Base-by-base conservation (phyloP, 2,797 vertebrate genomes). In the Halcyon badia region DNA sequence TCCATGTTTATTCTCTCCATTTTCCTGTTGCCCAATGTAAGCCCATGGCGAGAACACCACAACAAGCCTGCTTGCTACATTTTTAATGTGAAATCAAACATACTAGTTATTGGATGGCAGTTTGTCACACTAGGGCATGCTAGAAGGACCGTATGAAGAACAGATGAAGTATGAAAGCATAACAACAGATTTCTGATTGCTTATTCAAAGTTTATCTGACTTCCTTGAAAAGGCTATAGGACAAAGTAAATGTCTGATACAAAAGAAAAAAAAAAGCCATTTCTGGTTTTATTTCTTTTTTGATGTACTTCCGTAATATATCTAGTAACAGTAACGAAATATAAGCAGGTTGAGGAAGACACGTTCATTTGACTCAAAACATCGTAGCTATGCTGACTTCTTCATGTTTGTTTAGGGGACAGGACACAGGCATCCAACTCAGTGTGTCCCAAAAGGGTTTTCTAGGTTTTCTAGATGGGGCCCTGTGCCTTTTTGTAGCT, bases 361-460 rank as follows among this genome's bases (percentile, higher is more conserved):
- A 54, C 22, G 20, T 75, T 71, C 15, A 18, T 21, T 21, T 51
- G 21, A 46, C n/a, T 26, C 5, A 75, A 83, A 76, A 49, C 24
- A 11, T 14, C 0, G 0, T 26, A 65, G 15, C 14, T 68, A 14
- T 52, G 10, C 15, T 85, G 41, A 49, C 3, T 77, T 64, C 44
- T 80, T 11, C 11, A n/a, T 2, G 1, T 37, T 66, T 48, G 2
- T 87, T 37, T 46, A 4, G 8, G 31, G 14, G 5, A 26, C 5
- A 70, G 14, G 66, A 24, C 16, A 79, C 26, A 75, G 46, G 46
- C 25, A 56, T 6, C 5, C 12, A 24, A 54, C 14, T 37, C 3
- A 1, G 8, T 0, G 0, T 37, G n/a, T 51, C 2, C 30, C 20
- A 31, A 15, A 3, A 48, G 11, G 4, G 2, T 69, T 75, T 90